These are phyloP conservation scores for Callospermophilus lateralis DNA, from an alignment of 2,113 vertebrate genomes.

Conservation along the genomic window DNA sequence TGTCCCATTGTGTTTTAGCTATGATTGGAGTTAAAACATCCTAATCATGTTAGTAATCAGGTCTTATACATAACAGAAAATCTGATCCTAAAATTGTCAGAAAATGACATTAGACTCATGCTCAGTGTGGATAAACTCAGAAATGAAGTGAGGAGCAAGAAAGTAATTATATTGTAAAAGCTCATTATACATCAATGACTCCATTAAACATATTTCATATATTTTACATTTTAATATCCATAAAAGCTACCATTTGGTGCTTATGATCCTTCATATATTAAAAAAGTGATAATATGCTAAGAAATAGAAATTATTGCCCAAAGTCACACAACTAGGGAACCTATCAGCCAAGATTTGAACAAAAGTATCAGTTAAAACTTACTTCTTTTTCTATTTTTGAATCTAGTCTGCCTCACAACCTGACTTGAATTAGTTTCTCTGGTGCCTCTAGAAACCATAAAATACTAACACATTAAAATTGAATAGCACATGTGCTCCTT, in stretches of 20 bases:
- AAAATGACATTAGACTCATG: background rate
- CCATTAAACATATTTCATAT: background rate
- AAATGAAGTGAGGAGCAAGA: background rate
- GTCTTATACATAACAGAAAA: background rate
- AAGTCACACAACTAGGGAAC: background rate
- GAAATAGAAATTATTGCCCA: background rate
- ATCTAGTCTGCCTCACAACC: background rate
- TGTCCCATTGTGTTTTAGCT: background rate
- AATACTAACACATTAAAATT: slow-evolving; percentile 6
- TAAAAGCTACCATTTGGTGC: background rate
- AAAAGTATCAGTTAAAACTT: background rate
- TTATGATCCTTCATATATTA: background rate
- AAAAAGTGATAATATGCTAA: background rate
- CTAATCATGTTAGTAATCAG: background rate
- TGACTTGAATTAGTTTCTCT: background rate
- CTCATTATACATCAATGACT: background rate
- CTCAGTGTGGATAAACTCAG: background rate
- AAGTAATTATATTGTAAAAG: background rate
- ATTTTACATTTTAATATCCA: background rate
- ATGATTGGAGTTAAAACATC: background rate
- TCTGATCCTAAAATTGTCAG: background rate
- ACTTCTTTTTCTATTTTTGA: background rate
- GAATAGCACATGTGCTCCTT: background rate
- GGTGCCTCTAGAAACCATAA: background rate
- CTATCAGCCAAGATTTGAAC: background rate